These are phyloP conservation scores for Drosophila ironensis DNA, from an alignment of 1,140 invertebrate species.

Conservation along the genomic window DNA sequence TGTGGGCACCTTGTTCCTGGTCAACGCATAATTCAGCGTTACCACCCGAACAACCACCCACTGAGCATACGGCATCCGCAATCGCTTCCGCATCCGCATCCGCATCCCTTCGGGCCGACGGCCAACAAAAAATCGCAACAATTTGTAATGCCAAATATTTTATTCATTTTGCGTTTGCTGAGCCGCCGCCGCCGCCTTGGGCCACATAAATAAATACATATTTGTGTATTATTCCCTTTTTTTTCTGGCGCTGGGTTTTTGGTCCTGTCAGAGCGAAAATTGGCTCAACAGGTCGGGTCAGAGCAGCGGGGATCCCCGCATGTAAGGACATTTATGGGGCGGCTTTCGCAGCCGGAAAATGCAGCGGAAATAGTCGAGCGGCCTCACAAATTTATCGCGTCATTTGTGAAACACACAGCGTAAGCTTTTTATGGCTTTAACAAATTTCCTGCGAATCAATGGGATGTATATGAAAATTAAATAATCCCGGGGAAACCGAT, in stretches of 20 bases:
- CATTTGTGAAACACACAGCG: constrained; percentile 1
- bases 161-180: constrained; percentile 63
- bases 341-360: constrained; percentile 21
- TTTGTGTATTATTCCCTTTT: constrained; percentile 61
- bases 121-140: constrained; percentile 68
- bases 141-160: constrained; percentile 79
- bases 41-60: constrained; percentile 46
- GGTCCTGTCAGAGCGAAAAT: constrained; percentile 29
- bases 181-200: constrained; percentile 25
- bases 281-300: constrained; percentile 71
- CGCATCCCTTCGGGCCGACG: constrained; percentile 48
- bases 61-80: constrained; percentile 18
- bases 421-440: too few relatives aligned
- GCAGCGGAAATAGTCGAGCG: constrained; percentile 12
- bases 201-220: constrained; percentile 67
- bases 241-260: constrained; percentile 10
- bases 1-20: constrained; percentile 24
- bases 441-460: too few relatives aligned
- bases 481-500: neutral
- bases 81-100: constrained; percentile 2
- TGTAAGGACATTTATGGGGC: constrained; percentile 23
- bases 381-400: constrained; percentile 14
- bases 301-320: constrained; percentile 20
- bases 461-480: too few relatives aligned
- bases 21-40: constrained; percentile 69